Evolutionary conservation across 2,113 vertebrate genomes (phyloP).

Genomic region (Asarcornis scutulata): DNA sequence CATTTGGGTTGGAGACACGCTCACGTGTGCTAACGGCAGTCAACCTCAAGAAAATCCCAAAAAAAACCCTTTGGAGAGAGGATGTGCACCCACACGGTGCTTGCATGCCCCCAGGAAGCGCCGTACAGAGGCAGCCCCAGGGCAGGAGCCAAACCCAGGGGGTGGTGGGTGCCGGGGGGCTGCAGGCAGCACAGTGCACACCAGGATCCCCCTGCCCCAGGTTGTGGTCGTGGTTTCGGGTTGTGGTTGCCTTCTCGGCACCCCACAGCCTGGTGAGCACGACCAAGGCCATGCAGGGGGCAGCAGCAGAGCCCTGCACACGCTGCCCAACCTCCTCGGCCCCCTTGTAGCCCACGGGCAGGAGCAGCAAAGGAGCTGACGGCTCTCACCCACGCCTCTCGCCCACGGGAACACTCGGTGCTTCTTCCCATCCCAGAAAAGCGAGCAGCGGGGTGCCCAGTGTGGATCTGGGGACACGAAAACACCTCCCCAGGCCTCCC

Average conservation of each 20-base stretch:
- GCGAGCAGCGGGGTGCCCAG: background rate
- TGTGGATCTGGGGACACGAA: too few relatives aligned
- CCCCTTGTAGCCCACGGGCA: background rate
- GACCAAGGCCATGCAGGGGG: background rate
- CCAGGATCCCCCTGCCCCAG: background rate
- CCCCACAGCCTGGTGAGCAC: background rate
- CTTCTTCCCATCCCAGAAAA: background rate
- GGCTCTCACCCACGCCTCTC: fast-evolving
- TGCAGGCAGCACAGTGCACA: fast-evolving
- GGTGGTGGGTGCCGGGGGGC: too few relatives aligned
- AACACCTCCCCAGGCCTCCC: background rate
- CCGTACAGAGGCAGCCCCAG: background rate
- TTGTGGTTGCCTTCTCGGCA: too few relatives aligned
- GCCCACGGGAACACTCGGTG: fast-evolving
- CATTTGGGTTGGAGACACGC: background rate
- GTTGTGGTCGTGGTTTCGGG: too few relatives aligned
- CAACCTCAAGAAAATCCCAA: background rate
- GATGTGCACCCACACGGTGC: background rate
- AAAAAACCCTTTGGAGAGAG: background rate
- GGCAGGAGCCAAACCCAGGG: background rate
- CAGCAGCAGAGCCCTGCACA: background rate
- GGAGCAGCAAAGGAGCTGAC: background rate
- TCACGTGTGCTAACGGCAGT: background rate
- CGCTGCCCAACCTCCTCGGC: too few relatives aligned
- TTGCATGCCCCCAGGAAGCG: background rate